phyloP scores from a whole-genome alignment of 1,140 invertebrate genomes.

The Leptopilina boulardi region DNA sequence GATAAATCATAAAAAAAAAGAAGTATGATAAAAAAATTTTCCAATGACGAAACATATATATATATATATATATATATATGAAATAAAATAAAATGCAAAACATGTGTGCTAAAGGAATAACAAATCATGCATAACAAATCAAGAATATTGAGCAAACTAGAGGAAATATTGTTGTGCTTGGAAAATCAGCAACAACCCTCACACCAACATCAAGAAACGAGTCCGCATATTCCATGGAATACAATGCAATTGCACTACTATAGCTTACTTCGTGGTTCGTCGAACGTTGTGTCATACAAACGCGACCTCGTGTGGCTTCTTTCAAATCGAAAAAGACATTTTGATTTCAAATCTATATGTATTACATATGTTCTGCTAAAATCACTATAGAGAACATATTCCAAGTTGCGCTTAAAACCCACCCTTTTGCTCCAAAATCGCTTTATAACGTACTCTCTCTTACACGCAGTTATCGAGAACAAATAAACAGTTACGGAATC shows the following conservation, averaged over 20 bases:
- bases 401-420: background rate
- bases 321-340: slow-evolving; percentile 11
- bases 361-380: background rate
- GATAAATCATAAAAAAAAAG: too few relatives aligned
- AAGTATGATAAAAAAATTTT: too few relatives aligned
- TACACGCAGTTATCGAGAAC: background rate
- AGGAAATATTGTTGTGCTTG: slow-evolving; percentile 23
- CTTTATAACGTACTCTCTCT: background rate
- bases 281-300: slow-evolving; percentile 6
- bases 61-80: too few relatives aligned
- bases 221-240: background rate
- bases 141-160: slow-evolving; percentile 24
- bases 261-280: slow-evolving; percentile 31
- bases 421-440: background rate
- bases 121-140: background rate
- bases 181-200: slow-evolving; percentile 3
- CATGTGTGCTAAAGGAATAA: background rate
- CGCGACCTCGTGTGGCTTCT: background rate
- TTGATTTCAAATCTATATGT: background rate
- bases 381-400: background rate
- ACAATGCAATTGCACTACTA: slow-evolving; percentile 18
- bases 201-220: background rate
- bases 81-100: background rate
- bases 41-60: background rate
- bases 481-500: background rate